Percentiles rank a stretch among this genome's conserved stretches.
Conservation (phyloP, 1,140 invertebrate genomes). For the Drosophila eugracilis region DNA sequence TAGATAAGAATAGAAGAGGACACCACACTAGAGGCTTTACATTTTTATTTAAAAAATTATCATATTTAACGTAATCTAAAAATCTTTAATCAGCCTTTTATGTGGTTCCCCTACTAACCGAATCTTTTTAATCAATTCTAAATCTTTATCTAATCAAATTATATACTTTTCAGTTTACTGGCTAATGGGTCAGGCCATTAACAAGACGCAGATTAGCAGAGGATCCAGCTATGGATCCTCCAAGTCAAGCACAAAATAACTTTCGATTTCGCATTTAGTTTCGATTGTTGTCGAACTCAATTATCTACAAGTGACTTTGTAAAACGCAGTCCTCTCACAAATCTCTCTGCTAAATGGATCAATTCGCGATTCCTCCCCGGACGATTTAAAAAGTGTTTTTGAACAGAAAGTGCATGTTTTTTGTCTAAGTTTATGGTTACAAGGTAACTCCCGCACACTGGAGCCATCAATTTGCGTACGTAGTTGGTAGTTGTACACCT, state of each 20-base stretch:
- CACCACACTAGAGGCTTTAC: neutral
- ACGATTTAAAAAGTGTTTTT: constrained; percentile 41
- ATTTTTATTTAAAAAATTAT: too few species aligned
- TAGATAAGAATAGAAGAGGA: constrained; percentile 48
- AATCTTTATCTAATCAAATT: neutral
- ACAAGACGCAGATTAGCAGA: constrained; percentile 93
- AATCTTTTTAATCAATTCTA: constrained; percentile 46
- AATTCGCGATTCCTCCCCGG: constrained; percentile 36
- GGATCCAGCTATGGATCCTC: constrained; percentile 90
- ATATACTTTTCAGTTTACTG: constrained; percentile 89
- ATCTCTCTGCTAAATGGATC: constrained; percentile 40
- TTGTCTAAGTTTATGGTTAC: constrained; percentile 50
- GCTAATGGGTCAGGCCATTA: constrained; percentile 91
- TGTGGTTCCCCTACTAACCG: neutral
- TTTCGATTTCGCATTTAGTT: constrained; percentile 51
- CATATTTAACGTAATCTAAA: too few species aligned
- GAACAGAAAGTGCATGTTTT: constrained; percentile 47
- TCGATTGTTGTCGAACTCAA: constrained; percentile 63
- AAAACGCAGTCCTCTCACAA: constrained; percentile 40
- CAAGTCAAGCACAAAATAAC: constrained; percentile 71
- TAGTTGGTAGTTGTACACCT: constrained; percentile 54
- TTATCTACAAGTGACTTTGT: constrained; percentile 61
- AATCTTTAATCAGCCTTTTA: too few species aligned
- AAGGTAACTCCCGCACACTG: constrained; percentile 30
- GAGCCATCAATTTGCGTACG: constrained; percentile 55